Evolutionary conservation across 2,113 vertebrate species (phyloP), one percentile per base, ranked within the genome.

Genomic region (Apeltes quadracus): DNA sequence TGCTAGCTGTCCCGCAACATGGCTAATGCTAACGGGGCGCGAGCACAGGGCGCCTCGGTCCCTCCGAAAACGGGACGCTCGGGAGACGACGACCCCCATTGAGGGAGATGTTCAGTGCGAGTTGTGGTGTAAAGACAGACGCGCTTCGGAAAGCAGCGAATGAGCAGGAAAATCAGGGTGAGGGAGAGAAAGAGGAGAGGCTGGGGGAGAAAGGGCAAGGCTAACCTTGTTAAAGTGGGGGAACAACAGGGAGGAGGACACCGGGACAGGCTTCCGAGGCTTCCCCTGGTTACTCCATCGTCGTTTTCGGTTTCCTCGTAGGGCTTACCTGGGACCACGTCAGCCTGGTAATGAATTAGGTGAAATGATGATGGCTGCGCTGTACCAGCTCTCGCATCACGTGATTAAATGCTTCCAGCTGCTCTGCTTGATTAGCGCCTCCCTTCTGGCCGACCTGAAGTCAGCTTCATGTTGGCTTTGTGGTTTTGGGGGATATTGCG

Each of bases 371-470:
- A 94, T 90, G 93, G 90, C 93, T 92, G 89, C 92, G 86, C 90
- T 77, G 83, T 88, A 89, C 87, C 92, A 85, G 87, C 88, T 74
- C 89, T 70, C 56, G 7, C 41, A 54, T 95, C 95, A 95, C 95
- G 93, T 95, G 94, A 89, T 92, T 41, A 90, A 92, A 90, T 83
- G 89, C 93, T 90, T 92, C 88, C 94, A 94, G 93, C 93, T 89
- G 90, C 91, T 84, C 39, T 61, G 59, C 55, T 25, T 71, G 89
- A 89, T 90, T 91, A 85, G 90, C 86, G 85, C 91, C 92, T 85
- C 92, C 91, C 91, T 32, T 38, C 78, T 14, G 70, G 65, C 61
- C 74, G 23, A 36, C 8, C 12, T 1, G 48, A 77, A 75, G 75
- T 38, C 9, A 2, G 78, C n/a, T 43, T 75, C 76, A 32, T 10